A percentile compares a stretch with the other conserved stretches of the same genome.
Conservation (phyloP, 92 coral and sea anemone genomes). For the Epizoanthus rinbou region DNA sequence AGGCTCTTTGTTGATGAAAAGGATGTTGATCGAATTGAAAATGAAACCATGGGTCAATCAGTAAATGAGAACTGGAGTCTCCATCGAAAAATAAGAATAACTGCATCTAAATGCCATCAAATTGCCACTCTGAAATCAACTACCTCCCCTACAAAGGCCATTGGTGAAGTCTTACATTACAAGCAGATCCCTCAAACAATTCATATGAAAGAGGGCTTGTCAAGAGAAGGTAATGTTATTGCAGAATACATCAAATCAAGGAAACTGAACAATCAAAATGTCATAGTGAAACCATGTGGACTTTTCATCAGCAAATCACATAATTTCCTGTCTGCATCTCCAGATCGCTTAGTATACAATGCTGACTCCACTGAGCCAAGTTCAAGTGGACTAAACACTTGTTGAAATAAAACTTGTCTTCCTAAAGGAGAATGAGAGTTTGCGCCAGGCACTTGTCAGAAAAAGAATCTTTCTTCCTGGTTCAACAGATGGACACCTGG, state of each 20-base stretch:
- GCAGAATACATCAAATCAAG: slow-evolving; percentile 37
- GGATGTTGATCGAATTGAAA: slow-evolving; percentile 37
- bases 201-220: slow-evolving; percentile 50
- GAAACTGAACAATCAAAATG: slow-evolving; percentile 8
- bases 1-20: slow-evolving; percentile 46
- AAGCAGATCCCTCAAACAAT: slow-evolving; percentile 38
- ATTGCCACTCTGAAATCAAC: too few species aligned
- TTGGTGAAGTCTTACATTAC: slow-evolving; percentile 47
- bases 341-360: slow-evolving; percentile 57
- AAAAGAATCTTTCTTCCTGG: slow-evolving; percentile 31
- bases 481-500: slow-evolving; percentile 29
- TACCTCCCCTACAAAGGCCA: slow-evolving; percentile 64
- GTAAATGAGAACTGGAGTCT: slow-evolving; percentile 40
- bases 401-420: slow-evolving; percentile 38
- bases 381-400: slow-evolving; percentile 46
- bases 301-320: slow-evolving; percentile 56
- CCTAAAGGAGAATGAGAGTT: slow-evolving; percentile 26
- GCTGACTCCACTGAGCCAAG: slow-evolving; percentile 24
- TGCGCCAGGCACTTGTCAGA: too few species aligned
- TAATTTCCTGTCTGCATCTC: slow-evolving; percentile 60
- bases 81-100: slow-evolving; percentile 54
- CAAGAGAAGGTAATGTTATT: slow-evolving; percentile 10
- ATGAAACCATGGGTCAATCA: slow-evolving; percentile 54
- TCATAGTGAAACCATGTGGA: slow-evolving; percentile 49
- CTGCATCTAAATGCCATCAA: slow-evolving; percentile 63